Conservation (phyloP, 2,113 vertebrate genomes). For the Castor canadensis region DNA sequence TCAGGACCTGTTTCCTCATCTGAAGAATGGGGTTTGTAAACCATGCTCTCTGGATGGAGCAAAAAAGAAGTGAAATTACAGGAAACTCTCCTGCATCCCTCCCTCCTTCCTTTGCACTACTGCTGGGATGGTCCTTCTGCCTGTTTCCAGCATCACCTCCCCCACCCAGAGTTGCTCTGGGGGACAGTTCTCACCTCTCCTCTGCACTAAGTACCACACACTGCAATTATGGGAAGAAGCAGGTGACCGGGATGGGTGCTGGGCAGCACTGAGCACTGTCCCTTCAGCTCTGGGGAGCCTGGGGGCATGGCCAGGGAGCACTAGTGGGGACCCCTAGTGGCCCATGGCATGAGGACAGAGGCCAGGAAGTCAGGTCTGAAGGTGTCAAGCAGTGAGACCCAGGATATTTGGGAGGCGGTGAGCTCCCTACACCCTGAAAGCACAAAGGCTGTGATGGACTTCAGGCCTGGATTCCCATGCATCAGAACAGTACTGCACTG, state of each 20-base stretch:
- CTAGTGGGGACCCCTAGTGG: fast-evolving
- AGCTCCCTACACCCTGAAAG: neutral
- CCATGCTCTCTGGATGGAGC: neutral
- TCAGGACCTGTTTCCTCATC: neutral
- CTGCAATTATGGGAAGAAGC: neutral
- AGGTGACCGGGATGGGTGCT: neutral
- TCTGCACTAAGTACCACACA: neutral
- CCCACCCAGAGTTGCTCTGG: fast-evolving
- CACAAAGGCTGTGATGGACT: neutral
- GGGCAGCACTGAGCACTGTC: no score
- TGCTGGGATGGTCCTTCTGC: neutral
- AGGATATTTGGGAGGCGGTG: neutral
- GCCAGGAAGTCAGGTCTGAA: neutral
- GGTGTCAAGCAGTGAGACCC: neutral
- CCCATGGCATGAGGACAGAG: neutral
- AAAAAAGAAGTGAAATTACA: no score
- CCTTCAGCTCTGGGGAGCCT: neutral
- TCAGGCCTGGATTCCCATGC: neutral
- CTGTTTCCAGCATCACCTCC: neutral
- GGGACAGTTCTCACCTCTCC: neutral
- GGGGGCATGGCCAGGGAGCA: no score
- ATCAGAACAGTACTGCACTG: fast-evolving
- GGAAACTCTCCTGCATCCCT: neutral
- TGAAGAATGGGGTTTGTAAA: neutral
- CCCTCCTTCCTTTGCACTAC: neutral